Evolutionary conservation across 2,113 vertebrate genomes (phyloP).

Genomic region (Aphyosemion australe): DNA sequence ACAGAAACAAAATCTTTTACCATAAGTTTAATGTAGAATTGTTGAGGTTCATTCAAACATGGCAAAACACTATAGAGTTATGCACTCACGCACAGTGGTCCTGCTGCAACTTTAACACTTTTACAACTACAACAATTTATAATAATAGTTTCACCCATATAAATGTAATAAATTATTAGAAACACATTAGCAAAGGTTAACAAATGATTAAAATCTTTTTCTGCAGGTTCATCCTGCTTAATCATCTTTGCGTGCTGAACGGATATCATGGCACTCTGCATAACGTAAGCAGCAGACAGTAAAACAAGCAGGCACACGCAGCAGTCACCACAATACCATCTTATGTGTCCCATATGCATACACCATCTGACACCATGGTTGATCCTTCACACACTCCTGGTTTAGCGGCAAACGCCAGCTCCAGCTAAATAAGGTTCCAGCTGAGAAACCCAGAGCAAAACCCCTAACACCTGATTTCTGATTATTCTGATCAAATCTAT

Average conservation of each 20-base stretch:
- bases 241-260: background rate
- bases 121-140: too few relatives aligned
- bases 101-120: too few relatives aligned
- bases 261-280: background rate
- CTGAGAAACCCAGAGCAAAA: slow-evolving; percentile 38
- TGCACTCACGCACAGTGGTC: too few relatives aligned
- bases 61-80: too few relatives aligned
- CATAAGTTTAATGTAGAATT: too few relatives aligned
- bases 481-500: background rate
- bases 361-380: slow-evolving; percentile 16
- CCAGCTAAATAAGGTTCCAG: slow-evolving; percentile 29
- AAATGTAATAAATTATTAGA: too few relatives aligned
- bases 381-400: slow-evolving; percentile 8
- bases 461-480: slow-evolving; percentile 31
- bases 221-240: background rate
- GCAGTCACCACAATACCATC: slow-evolving; percentile 5
- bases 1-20: too few relatives aligned
- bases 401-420: slow-evolving; percentile 20
- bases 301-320: slow-evolving; percentile 14
- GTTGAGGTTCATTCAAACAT: too few relatives aligned
- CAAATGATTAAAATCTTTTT: background rate
- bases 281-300: background rate
- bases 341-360: slow-evolving; percentile 20
- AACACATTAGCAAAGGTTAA: slow-evolving; percentile 38
- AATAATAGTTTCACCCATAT: too few relatives aligned